A percentile compares a stretch with the other conserved stretches of the same genome.
Conservation (phyloP, 2,113 vertebrate genomes). For the Antechinus stuartii region DNA sequence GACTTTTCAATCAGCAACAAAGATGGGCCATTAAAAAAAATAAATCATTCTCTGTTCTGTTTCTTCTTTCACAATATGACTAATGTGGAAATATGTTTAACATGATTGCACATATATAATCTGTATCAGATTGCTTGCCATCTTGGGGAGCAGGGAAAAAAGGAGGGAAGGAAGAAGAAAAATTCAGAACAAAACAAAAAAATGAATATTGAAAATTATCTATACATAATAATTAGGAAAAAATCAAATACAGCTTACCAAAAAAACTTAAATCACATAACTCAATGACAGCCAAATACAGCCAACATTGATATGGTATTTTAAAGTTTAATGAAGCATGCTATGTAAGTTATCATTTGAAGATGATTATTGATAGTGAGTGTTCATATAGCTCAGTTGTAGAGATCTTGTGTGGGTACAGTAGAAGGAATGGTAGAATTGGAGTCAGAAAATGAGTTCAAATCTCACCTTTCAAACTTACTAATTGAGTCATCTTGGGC, state of each 20-base stretch:
- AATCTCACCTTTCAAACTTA: neutral
- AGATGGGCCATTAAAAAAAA: neutral
- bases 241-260: no score
- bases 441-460: neutral
- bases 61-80: no score
- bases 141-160: no score
- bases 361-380: neutral
- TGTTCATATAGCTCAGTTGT: neutral
- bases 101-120: no score
- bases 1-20: no score
- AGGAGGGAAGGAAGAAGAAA: no score
- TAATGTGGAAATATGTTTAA: no score
- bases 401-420: neutral
- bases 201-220: no score
- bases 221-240: no score
- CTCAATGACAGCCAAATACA: neutral
- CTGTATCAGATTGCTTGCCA: no score
- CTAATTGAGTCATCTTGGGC: rapidly evolving
- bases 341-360: neutral
- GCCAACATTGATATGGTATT: neutral
- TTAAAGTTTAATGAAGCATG: neutral
- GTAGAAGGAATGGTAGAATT: neutral
- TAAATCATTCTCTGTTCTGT: neutral
- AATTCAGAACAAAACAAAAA: no score
- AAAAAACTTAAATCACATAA: neutral